Base-by-base conservation (phyloP, 92 coral and sea anemone genomes). In the Muricea muricata region DNA sequence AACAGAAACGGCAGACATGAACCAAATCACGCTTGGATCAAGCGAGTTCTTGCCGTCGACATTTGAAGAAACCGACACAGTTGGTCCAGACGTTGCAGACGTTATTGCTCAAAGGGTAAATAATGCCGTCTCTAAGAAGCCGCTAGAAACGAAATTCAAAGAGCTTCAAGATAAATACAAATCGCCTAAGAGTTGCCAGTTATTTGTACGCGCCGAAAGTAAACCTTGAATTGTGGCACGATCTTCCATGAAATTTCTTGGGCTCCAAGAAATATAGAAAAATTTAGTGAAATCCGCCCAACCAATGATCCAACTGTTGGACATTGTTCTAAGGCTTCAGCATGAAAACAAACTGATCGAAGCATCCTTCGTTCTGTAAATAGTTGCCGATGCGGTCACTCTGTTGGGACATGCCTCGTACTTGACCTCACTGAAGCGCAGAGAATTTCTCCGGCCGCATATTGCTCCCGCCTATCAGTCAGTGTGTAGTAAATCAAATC, bases 141-240 rank as follows among this genome's bases (percentile, higher is more conserved):
- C 84, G 10, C 78, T 83, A 21, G 88, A 74, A 4, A 1, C 57
- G 25, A 83, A 85, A 65, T 61, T 88, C 9, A 87, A 87, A 37
- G 81, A 89, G 35, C 81, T 82, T 52, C 87, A 87, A 20, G 87
- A 87, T 39, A 87, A 87, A 41, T 87, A 87, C 48, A 83, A 87
- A 82, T 72, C 87, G 0, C 91, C 88, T 33, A 67, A 69, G 73
- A 86, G 86, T 65, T 89, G 93, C 76, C 68, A 73, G 34, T 47
- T 63, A 7, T n/a, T n/a, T n/a, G n/a, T 77, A 85, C 78, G 89
- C 55, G 33, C 88, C 91, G 4, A 77, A 82, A 63, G 91, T 77
- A 1, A 84, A 84, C 32, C 45, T 37, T 25, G 81, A 84, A 33
- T 45, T 84, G 26, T 84, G 88, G 85, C 87, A 86, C 71, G 93